Evolutionary conservation across 2,113 vertebrate genomes (phyloP).

Genomic region (Platysternon megacephalum): DNA sequence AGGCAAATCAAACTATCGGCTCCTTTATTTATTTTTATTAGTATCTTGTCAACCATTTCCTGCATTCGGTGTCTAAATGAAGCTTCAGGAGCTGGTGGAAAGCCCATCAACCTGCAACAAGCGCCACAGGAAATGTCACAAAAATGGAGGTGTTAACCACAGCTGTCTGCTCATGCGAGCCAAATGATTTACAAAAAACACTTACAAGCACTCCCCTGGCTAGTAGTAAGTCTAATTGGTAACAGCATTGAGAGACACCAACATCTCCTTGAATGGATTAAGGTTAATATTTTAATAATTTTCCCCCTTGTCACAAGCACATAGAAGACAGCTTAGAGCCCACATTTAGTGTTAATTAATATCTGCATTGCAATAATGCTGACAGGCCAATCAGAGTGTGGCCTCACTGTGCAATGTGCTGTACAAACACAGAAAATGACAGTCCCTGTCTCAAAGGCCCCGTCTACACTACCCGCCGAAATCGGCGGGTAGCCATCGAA

Average conservation of each 20-base stretch:
- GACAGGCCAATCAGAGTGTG: not conserved
- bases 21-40: not conserved
- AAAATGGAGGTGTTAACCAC: not conserved
- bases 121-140: not conserved
- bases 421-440: accelerated
- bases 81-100: not conserved
- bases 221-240: not conserved
- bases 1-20: not conserved
- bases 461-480: too few relatives aligned
- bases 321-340: not conserved
- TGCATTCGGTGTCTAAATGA: not conserved
- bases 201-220: not conserved
- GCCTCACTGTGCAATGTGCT: not conserved
- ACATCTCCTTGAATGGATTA: not conserved
- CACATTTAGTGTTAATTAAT: not conserved
- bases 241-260: not conserved
- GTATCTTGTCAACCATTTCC: not conserved
- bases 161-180: not conserved
- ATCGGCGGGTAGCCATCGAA: too few relatives aligned
- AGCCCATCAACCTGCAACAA: not conserved
- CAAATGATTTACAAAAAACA: not conserved
- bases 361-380: accelerated
- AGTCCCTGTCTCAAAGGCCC: accelerated
- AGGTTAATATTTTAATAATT: not conserved
- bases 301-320: not conserved